Base-by-base conservation (phyloP, 2,113 vertebrate species). In the Lethenteron camtschaticum region DNA sequence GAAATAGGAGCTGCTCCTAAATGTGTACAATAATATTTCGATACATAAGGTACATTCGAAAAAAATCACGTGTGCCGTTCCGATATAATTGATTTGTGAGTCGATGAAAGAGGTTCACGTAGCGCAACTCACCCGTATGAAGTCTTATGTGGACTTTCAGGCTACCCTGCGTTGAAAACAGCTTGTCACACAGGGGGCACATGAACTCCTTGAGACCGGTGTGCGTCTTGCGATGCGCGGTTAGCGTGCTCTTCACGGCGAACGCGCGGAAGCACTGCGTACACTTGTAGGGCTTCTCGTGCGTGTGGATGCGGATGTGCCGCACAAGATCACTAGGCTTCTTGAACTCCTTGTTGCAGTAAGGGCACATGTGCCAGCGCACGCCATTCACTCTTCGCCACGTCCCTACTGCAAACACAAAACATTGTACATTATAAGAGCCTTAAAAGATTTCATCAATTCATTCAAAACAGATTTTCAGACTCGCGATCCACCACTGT, bases 231-330 rank as follows among this genome's bases (percentile, higher is more conserved):
- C 90, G 89, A 75, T 99, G 92, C 57, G 94, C 94, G 0, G 94
- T 99, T 57, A 99, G 89, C 12, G 94, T 99, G 66, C 94, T 99
- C 80, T 97, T 99, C 66, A 99, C 94, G 0, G 92, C 94, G 11
- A 99, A 99, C 56, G 94, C 90, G 68, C 92, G 81, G 81, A 95
- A 97, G 78, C 92, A 99, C 81, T 96, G 90, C 59, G 91, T 88
- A 78, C 94, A 99, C 80, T 95, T 99, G 80, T 90, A 99, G 4
- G 94, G 94, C 78, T 95, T 97, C 81, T 99, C 92, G 0, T 99
- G 94, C 5, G 94, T 99, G 76, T 99, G 94, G 72, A 99, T 99
- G 73, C 94, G 90, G 74, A 99, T 92, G 76, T 99, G 94, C 1
- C 92, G 89, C 24, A 95, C 94, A 2, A 99, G 82, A 75, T 99